These are phyloP conservation scores for Hemibagrus guttatus DNA, from an alignment of 2,797 vertebrate genomes.

Conservation along the genomic window DNA sequence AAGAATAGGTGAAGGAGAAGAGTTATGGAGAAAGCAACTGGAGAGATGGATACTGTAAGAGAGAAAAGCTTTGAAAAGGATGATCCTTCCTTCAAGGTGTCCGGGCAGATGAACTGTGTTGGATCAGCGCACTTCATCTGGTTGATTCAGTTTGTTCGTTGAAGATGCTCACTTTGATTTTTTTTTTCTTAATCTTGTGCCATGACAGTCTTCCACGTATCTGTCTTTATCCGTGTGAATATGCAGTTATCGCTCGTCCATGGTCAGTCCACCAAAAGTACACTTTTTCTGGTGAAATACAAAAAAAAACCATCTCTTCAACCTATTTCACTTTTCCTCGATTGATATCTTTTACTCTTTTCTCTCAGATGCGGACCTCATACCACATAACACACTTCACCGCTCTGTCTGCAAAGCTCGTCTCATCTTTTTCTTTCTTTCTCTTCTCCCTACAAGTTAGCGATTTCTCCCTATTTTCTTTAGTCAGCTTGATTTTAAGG, in stretches of 20 bases:
- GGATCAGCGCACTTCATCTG: not conserved
- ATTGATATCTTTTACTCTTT: not conserved
- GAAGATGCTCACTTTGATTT: not conserved
- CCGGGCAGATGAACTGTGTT: not conserved
- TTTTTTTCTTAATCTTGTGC: not conserved
- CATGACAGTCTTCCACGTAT: not conserved
- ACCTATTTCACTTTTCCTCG: not conserved
- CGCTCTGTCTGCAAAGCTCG: not conserved
- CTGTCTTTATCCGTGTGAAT: not conserved
- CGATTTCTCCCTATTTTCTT: not conserved
- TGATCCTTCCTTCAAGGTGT: not conserved
- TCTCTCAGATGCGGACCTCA: not conserved
- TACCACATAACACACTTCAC: not conserved
- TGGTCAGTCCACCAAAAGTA: not conserved
- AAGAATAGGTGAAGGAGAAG: not conserved
- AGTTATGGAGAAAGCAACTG: slow-evolving; percentile 10
- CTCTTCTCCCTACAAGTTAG: not conserved
- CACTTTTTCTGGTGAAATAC: not conserved
- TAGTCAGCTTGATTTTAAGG: not conserved
- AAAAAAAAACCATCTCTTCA: not conserved
- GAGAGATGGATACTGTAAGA: not conserved
- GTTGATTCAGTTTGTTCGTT: not conserved
- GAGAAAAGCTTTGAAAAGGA: not conserved
- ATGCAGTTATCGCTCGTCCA: not conserved
- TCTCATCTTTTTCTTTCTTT: not conserved